These are phyloP conservation scores for Chromis chromis DNA, from an alignment of 2,797 vertebrate genomes.

Conservation along the genomic window DNA sequence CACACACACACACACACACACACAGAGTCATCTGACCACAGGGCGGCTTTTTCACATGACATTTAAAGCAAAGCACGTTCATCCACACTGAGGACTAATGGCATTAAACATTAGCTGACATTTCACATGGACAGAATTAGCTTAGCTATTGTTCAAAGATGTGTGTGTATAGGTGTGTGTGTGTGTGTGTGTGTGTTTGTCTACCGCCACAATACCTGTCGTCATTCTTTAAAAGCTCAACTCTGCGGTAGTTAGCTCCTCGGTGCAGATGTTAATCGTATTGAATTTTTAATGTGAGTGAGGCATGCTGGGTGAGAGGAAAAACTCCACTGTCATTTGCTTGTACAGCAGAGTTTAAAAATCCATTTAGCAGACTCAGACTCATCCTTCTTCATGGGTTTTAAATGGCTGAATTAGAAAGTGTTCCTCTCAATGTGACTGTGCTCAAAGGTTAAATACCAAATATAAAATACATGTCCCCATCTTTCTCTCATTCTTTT, in stretches of 20 bases:
- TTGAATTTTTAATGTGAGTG: background rate
- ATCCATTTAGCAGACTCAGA: background rate
- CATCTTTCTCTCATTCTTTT: background rate
- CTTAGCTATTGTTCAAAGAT: constrained; percentile 20
- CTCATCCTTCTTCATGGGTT: background rate
- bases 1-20: constrained; percentile 5
- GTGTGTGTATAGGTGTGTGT: background rate
- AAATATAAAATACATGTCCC: background rate
- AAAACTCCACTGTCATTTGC: background rate
- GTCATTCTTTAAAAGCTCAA: background rate
- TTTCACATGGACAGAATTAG: constrained; percentile 45
- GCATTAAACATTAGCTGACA: constrained; percentile 68
- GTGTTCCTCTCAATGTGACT: background rate
- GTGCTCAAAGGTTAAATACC: background rate
- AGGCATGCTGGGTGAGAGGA: background rate
- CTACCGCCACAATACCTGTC: background rate
- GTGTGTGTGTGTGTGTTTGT: constrained; percentile 1
- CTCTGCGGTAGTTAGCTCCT: background rate
- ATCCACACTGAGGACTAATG: constrained; percentile 40
- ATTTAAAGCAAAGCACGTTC: constrained; percentile 51
- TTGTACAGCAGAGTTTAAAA: background rate
- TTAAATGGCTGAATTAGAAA: background rate
- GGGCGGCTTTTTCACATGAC: constrained; percentile 44
- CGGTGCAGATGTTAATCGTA: background rate
- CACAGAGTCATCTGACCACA: constrained; percentile 17